phyloP scores from a whole-genome alignment of 2,113 vertebrate genomes.

The Kobus ellipsiprymnus region DNA sequence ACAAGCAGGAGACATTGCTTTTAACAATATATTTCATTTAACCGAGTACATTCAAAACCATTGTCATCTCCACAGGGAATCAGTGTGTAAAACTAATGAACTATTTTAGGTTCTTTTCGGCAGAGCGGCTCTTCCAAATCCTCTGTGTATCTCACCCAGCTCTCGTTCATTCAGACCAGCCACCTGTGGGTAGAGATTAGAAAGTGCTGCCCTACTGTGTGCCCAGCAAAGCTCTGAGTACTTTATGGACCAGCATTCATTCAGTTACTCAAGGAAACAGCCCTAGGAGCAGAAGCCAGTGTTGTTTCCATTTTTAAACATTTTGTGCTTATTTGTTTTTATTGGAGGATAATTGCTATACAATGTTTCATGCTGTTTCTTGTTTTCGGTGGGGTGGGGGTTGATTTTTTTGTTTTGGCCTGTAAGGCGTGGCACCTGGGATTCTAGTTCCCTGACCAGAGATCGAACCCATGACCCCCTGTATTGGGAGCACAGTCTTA shows the following conservation, averaged over 20 bases:
- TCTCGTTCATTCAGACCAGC: background rate
- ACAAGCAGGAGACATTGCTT: background rate
- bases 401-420: background rate
- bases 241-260: background rate
- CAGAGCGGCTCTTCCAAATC: background rate
- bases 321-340: background rate
- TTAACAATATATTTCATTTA: background rate
- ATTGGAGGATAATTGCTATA: background rate
- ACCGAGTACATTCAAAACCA: background rate
- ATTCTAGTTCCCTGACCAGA: background rate
- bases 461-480: background rate
- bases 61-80: background rate
- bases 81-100: background rate
- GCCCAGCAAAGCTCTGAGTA: background rate
- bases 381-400: background rate
- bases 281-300: background rate
- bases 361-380: background rate
- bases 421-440: fast-evolving
- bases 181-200: background rate
- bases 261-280: background rate
- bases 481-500: background rate
- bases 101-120: background rate
- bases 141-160: fast-evolving
- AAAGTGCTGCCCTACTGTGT: background rate
- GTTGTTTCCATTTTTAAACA: background rate